These are phyloP conservation scores for Ophioderma brevispina DNA, from an alignment of 35 echinoderm and acorn worm species.

Conservation along the genomic window DNA sequence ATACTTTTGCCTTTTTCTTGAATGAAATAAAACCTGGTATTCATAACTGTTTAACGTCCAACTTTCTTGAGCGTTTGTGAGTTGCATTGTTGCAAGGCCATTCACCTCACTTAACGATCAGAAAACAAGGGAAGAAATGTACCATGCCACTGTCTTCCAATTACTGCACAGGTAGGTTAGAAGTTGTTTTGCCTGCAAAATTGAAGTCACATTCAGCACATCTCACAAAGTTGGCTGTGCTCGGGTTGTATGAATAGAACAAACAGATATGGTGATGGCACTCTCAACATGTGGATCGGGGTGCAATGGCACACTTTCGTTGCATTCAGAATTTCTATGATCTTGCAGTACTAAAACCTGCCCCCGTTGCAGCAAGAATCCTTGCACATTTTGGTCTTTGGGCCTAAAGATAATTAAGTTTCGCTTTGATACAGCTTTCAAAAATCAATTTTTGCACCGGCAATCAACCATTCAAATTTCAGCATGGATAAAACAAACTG, in stretches of 20 bases:
- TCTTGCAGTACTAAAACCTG: background rate
- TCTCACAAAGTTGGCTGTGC: background rate
- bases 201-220: background rate
- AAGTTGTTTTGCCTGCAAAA: background rate
- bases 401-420: too few relatives aligned
- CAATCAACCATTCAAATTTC: too few relatives aligned
- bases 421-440: too few relatives aligned
- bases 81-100: background rate
- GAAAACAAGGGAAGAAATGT: background rate
- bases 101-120: background rate
- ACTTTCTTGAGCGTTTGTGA: background rate
- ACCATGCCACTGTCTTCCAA: background rate
- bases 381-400: background rate
- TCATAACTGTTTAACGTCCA: background rate
- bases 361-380: background rate
- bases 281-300: too few relatives aligned
- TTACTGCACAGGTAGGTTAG: background rate
- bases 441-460: too few relatives aligned
- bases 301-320: background rate
- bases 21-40: background rate
- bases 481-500: too few relatives aligned
- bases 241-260: background rate
- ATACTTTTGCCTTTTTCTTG: background rate
- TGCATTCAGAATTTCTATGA: background rate
- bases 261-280: background rate